Evolutionary conservation across 2,113 vertebrate species (phyloP), one percentile per base, ranked within the genome.

Genomic region (Antechinus flavipes): DNA sequence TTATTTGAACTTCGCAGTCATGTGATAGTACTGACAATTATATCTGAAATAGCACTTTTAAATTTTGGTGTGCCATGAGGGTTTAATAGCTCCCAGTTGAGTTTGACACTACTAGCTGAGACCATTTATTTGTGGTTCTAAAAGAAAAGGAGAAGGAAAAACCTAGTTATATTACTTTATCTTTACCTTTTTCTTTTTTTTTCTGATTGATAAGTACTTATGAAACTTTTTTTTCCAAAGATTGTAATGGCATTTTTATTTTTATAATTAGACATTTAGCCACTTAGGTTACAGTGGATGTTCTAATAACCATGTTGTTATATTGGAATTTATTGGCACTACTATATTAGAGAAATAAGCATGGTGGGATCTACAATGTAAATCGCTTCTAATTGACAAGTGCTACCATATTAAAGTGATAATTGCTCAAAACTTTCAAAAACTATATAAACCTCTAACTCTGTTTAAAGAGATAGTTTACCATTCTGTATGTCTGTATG

Each of bases 151-250:
- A 61, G 22, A 53, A 11, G 25, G 42, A 93, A 47, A 50, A 55
- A 58, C 22, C 26, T 24, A 22, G 0, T 61, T 55, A 12, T 26
- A 7, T 55, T 55, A 8, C 9, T 8, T 50, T 58, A 30, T 91
- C 50, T 25, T n/a, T 93, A 94, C 84, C 46, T 91, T 91, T 94
- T 92, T 89, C 42, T 91, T 9, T 96, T 91, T 92, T n/a, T 91
- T 92, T 47, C 42, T 0, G 76, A 93, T 91, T 90, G 46, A 89
- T 89, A 27, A 76, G 90, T 22, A 46, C 14, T 90, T 90, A n/a
- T 0, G 8, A 68, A 68, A 68, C 68, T 95, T 61, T 90, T 27
- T 5, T 84, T 91, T 91, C 68, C 90, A 52, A 47, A 93, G 91
- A 26, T 53, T 1, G 92, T 89, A 11, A 2, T 93, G 90, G 76